Conservation (phyloP, 2,113 vertebrate species). For the Chaetodon trifascialis region DNA sequence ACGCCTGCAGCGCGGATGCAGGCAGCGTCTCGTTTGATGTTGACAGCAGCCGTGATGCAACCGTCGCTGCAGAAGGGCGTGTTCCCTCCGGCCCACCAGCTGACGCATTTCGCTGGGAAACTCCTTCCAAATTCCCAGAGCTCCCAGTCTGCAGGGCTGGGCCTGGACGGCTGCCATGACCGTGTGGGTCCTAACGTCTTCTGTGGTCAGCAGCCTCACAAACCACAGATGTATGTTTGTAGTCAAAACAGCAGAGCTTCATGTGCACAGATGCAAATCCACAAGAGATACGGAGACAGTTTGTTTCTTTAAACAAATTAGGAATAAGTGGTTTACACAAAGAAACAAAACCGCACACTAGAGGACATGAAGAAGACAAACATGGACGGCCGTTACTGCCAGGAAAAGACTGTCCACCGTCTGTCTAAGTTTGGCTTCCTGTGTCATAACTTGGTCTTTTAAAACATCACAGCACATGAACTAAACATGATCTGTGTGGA, state of each 20-base stretch:
- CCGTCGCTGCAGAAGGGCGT: constrained; percentile 53
- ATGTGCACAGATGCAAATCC: neutral
- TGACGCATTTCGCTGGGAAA: constrained; percentile 74
- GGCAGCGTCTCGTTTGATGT: constrained; percentile 50
- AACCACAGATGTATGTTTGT: constrained; percentile 49
- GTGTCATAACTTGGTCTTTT: too few species aligned
- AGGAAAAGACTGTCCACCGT: too few species aligned
- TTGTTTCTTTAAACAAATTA: neutral
- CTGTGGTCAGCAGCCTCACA: constrained; percentile 66
- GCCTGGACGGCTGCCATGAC: constrained; percentile 51
- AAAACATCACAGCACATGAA: too few species aligned
- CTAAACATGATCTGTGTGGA: too few species aligned
- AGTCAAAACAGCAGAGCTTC: neutral
- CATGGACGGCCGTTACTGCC: too few species aligned
- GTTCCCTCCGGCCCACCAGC: constrained; percentile 32
- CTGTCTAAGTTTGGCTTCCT: too few species aligned
- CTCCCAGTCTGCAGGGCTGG: constrained; percentile 31
- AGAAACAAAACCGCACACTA: too few species aligned
- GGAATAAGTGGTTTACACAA: too few species aligned
- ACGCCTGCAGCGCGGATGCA: constrained; percentile 34
- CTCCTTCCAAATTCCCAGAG: constrained; percentile 60
- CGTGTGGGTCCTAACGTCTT: constrained; percentile 40
- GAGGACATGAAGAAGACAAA: too few species aligned
- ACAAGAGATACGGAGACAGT: neutral
- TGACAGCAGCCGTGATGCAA: constrained; percentile 67